Percentiles rank a stretch among this genome's conserved stretches.
Evolutionary conservation across 2,113 vertebrate species (phyloP).

Genomic region (Equus quagga): DNA sequence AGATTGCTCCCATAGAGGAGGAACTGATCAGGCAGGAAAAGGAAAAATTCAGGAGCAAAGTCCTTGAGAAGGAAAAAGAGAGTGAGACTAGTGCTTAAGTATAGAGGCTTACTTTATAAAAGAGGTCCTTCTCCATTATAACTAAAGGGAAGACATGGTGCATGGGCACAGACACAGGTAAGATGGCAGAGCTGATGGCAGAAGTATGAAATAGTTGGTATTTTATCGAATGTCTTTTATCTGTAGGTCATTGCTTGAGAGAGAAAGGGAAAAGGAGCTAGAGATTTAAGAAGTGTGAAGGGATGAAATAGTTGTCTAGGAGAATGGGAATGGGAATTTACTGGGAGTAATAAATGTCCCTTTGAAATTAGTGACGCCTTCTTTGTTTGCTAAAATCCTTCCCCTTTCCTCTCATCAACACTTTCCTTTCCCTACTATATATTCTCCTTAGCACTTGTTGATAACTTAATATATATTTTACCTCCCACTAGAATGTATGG

Average conservation of each 20-base stretch:
- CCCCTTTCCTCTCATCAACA: not conserved
- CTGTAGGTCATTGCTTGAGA: not conserved
- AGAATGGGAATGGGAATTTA: not conserved
- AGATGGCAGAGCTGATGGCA: not conserved
- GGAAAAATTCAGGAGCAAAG: not conserved
- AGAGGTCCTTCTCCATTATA: not conserved
- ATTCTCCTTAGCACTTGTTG: not conserved
- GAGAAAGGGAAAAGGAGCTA: not conserved
- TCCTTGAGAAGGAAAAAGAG: not conserved
- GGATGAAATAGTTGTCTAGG: not conserved
- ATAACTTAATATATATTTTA: slow-evolving; percentile 12
- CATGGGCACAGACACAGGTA: not conserved
- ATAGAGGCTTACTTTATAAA: not conserved
- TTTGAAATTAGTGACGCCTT: not conserved
- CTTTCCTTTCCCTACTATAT: not conserved
- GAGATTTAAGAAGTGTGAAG: not conserved
- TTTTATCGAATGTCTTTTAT: not conserved
- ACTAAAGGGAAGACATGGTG: not conserved
- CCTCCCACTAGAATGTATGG: not conserved
- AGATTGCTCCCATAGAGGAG: not conserved
- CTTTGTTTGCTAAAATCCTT: not conserved
- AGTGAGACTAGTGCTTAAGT: not conserved
- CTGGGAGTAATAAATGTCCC: not conserved
- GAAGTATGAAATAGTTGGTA: not conserved
- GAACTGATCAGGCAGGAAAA: not conserved